Evolutionary conservation across 2,888 invertebrate species (phyloP).

Genomic region (Eutolmus rufibarbis): DNA sequence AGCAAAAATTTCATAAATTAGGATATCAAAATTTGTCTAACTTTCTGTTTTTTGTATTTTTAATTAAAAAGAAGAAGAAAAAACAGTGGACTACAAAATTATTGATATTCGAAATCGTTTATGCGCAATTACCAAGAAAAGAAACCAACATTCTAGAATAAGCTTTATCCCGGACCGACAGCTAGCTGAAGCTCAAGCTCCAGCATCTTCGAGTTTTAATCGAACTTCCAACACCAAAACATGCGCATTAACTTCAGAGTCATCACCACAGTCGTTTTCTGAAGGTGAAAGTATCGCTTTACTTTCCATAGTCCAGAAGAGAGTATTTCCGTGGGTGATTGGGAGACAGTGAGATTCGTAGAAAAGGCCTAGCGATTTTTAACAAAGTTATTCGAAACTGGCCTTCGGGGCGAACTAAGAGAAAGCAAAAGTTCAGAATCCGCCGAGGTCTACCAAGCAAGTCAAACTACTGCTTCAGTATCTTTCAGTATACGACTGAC

Average conservation of each 20-base stretch:
- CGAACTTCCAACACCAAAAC: neutral
- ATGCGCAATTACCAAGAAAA: neutral
- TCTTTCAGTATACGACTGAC: neutral
- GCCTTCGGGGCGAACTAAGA: neutral
- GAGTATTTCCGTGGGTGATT: neutral
- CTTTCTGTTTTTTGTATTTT: neutral
- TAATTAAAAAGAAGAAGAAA: neutral
- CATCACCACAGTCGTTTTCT: neutral
- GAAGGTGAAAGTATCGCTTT: neutral
- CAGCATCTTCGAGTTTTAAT: neutral
- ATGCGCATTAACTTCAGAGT: neutral
- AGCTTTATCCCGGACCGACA: conserved; percentile 18
- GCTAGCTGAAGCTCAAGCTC: neutral
- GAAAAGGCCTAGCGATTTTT: neutral
- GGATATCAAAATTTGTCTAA: too few relatives aligned
- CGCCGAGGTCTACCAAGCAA: neutral
- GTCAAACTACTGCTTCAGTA: conserved; percentile 1
- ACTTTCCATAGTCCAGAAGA: neutral
- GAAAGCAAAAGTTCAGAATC: neutral
- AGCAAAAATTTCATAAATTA: neutral
- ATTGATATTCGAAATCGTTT: neutral
- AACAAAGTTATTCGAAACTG: neutral
- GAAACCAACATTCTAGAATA: neutral
- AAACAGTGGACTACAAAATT: neutral
- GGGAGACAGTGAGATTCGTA: neutral